phyloP scores from a whole-genome alignment of 2,113 vertebrate genomes.

The Romanogobio albipinnatus region DNA sequence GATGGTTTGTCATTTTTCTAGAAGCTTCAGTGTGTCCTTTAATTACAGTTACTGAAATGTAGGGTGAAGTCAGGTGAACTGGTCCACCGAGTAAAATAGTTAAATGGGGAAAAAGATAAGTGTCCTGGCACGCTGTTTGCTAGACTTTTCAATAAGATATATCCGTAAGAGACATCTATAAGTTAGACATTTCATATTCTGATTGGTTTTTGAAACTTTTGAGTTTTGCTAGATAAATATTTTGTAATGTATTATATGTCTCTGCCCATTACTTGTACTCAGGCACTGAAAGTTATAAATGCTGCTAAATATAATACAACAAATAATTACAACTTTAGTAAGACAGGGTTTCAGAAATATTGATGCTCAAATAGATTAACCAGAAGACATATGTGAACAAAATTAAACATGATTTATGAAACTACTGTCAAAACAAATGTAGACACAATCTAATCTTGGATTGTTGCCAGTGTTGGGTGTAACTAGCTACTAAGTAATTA shows the following conservation, averaged over 20 bases:
- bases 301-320: neutral
- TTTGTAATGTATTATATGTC: neutral
- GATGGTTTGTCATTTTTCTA: slow-evolving; percentile 3
- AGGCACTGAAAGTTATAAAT: neutral
- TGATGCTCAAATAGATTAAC: neutral
- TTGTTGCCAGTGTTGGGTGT: too few species aligned
- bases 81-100: neutral
- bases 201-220: neutral
- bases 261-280: too few species aligned
- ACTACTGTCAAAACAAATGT: neutral
- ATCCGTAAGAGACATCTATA: neutral
- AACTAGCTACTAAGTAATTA: too few species aligned
- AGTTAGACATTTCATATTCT: neutral
- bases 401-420: neutral
- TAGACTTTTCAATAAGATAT: neutral
- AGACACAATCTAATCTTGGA: too few species aligned
- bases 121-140: neutral
- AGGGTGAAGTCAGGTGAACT: slow-evolving; percentile 8
- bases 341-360: neutral
- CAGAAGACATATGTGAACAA: neutral
- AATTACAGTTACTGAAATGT: neutral
- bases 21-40: neutral
- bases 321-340: neutral
- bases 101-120: neutral
- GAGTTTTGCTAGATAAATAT: neutral